Conservation (phyloP, 2,797 vertebrate genomes). For the Rhinogobio ventralis region DNA sequence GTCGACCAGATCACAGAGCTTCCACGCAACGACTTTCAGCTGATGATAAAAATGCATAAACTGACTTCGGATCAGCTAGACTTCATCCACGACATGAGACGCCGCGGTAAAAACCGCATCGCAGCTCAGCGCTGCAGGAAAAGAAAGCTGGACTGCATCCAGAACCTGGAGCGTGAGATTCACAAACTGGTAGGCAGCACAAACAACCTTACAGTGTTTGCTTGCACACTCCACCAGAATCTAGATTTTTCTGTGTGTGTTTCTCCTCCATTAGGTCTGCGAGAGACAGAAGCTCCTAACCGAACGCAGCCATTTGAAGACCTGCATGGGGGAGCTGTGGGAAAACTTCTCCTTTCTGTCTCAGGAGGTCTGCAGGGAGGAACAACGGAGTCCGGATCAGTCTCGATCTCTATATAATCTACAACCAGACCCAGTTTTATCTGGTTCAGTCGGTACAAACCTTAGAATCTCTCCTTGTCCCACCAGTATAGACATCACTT, state of each 20-base stretch:
- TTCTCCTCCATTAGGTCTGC: constrained; percentile 80
- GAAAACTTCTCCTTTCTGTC: constrained; percentile 96
- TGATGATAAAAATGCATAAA: constrained; percentile 98
- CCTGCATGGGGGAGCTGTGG: constrained; percentile 93
- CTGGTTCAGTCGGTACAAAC: constrained; percentile 40
- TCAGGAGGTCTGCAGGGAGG: constrained; percentile 92
- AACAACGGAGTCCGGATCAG: constrained; percentile 84
- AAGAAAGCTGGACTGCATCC: constrained; percentile 96
- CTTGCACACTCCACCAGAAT: not conserved
- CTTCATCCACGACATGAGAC: constrained; percentile 92
- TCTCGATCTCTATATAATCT: constrained; percentile 81
- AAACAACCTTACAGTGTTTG: not conserved
- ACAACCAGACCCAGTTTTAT: constrained; percentile 76
- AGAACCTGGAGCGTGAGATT: constrained; percentile 95
- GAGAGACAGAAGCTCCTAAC: constrained; percentile 95
- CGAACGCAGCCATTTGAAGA: constrained; percentile 93
- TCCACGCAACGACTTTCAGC: constrained; percentile 96
- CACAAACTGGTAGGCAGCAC: constrained; percentile 85
- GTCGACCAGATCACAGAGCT: constrained; percentile 96
- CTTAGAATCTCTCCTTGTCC: constrained; percentile 66
- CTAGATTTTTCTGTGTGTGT: not conserved
- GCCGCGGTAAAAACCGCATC: constrained; percentile 94
- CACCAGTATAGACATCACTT: constrained; percentile 82
- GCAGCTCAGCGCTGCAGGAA: constrained; percentile 95
- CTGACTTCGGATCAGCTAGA: constrained; percentile 94